Conservation (phyloP, 2,113 vertebrate species). For the Chlorocebus sabaeus region DNA sequence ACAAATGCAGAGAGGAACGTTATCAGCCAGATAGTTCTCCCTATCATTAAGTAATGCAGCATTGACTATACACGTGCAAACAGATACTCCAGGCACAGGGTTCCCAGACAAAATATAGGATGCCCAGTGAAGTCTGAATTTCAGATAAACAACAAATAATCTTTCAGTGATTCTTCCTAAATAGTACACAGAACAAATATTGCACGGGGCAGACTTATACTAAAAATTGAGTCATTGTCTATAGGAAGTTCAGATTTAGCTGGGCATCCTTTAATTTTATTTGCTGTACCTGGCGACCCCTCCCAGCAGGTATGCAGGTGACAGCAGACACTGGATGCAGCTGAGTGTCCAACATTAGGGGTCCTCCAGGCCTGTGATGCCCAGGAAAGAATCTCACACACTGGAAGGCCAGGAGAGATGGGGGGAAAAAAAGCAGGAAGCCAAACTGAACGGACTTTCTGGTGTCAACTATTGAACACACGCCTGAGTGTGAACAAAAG, state of each 20-base stretch:
- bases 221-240: background rate
- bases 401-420: accelerated
- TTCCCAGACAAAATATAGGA: background rate
- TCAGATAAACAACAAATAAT: background rate
- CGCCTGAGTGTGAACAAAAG: constrained; percentile 39
- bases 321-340: background rate
- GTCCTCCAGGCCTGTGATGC: background rate
- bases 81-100: background rate
- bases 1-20: background rate
- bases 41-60: background rate
- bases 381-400: background rate
- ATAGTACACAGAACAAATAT: background rate
- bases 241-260: background rate
- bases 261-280: background rate
- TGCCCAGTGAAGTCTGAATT: background rate
- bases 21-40: background rate
- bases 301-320: accelerated
- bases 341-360: background rate
- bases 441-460: accelerated
- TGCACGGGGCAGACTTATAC: accelerated
- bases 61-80: background rate
- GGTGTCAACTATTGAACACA: background rate
- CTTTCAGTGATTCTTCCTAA: background rate
- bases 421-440: constrained; percentile 50
- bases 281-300: background rate